A percentile compares a stretch with the other conserved stretches of the same genome.
phyloP scores from a whole-genome alignment of 2,113 vertebrate genomes.

The Neopipo cinnamomea region DNA sequence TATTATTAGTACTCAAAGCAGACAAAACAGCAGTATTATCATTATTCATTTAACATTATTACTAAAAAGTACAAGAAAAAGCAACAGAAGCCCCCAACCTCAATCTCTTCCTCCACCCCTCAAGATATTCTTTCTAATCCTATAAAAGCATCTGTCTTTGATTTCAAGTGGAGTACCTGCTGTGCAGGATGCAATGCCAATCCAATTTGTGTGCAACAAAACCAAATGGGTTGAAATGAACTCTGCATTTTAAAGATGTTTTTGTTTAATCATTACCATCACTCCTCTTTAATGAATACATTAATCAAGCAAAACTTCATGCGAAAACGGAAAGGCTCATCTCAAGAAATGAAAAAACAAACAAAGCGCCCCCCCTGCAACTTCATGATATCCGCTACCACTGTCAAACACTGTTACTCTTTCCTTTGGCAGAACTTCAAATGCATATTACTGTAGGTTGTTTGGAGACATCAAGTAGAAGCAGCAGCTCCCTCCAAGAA shows the following conservation, averaged over 20 bases:
- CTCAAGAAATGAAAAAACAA: slow-evolving; percentile 27
- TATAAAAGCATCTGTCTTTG: slow-evolving; percentile 81
- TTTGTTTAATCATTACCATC: slow-evolving; percentile 79
- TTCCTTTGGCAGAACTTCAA: slow-evolving; percentile 45
- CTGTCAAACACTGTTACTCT: neutral
- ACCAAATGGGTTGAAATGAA: slow-evolving; percentile 80
- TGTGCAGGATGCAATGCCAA: slow-evolving; percentile 79
- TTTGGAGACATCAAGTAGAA: neutral
- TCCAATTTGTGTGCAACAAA: slow-evolving; percentile 78
- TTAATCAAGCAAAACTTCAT: slow-evolving; percentile 78
- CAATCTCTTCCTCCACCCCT: slow-evolving; percentile 53
- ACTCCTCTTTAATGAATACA: slow-evolving; percentile 78
- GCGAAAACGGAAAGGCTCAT: slow-evolving; percentile 55
- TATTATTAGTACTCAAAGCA: slow-evolving; percentile 38
- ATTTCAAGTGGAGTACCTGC: slow-evolving; percentile 79
- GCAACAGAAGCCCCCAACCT: slow-evolving; percentile 20
- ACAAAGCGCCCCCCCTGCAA: neutral
- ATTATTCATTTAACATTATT: slow-evolving; percentile 60
- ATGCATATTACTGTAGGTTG: neutral
- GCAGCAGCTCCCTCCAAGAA: neutral
- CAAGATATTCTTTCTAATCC: slow-evolving; percentile 78
- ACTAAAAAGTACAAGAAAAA: slow-evolving; percentile 56
- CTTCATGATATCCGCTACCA: neutral
- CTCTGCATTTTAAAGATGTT: slow-evolving; percentile 78
- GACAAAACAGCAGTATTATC: slow-evolving; percentile 54